Percentiles rank a stretch among this genome's conserved stretches.
Conservation (phyloP, 2,113 vertebrate species). For the Thomomys bottae region DNA sequence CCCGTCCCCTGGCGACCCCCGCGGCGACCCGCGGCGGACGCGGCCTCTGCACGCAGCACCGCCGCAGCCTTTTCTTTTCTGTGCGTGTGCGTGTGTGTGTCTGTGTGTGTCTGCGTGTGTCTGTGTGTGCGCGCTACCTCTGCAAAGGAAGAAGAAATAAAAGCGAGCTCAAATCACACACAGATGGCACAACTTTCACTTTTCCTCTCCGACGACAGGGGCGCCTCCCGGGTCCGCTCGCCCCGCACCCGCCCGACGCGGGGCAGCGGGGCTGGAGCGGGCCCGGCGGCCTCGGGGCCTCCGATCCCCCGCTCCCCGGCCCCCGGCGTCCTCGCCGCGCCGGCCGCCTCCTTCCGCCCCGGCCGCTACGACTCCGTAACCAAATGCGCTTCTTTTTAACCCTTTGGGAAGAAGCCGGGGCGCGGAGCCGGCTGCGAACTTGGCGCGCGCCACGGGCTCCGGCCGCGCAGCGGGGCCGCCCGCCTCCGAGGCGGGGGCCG, state of each 20-base stretch:
- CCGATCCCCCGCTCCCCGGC: too few relatives aligned
- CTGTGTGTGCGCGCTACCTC: neutral
- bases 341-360: neutral
- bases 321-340: neutral
- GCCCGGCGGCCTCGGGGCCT: neutral
- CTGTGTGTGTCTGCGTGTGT: too few relatives aligned
- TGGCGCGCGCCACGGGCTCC: neutral
- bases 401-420: neutral
- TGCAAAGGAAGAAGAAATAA: constrained; percentile 57
- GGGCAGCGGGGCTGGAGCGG: neutral
- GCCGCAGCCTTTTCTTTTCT: neutral
- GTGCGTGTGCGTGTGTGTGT: too few relatives aligned
- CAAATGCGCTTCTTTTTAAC: neutral
- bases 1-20: neutral
- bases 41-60: neutral
- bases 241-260: neutral
- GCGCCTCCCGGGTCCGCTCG: constrained; percentile 20
- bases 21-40: constrained; percentile 23
- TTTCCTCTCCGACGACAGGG: constrained; percentile 58
- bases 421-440: constrained; percentile 19
- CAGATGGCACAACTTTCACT: constrained; percentile 75
- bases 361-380: neutral
- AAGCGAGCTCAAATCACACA: constrained; percentile 53
- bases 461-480: too few relatives aligned
- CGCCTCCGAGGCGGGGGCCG: neutral